Evolutionary conservation across 1,140 invertebrate genomes (phyloP), one percentile per base, ranked within the genome.

Genomic region (Armadillidium nasatum): DNA sequence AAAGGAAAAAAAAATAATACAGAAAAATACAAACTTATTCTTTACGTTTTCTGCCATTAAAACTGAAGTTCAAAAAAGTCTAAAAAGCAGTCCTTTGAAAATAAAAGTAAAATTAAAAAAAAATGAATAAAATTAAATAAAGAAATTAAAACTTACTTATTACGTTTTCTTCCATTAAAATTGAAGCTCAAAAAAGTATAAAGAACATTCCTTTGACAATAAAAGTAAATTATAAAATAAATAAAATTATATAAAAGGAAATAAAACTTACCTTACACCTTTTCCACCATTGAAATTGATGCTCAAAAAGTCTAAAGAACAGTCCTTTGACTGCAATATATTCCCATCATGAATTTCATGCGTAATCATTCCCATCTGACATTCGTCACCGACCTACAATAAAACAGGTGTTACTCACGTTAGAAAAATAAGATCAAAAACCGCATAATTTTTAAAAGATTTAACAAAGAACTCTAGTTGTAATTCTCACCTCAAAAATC

Each of bases 301-400:
- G 50, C 2, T 60, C 50, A 60, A 19, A 15, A 19, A 60, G 50
- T 60, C 50, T 13, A 60, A 13, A 19, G 19, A 60, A 60, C 50
- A 60, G 11, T 19, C 19, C 3, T 7, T 13, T 60, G 50, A 60
- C 50, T 60, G 50, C 50, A 60, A 19, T 13, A 60, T 13, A 60
- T 60, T 60, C 11, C 50, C 50, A 3, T 60, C 2, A 19, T 60
- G 50, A 15, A 60, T 60, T 60, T 60, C 50, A 60, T 60, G 50
- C 50, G 19, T 7, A 60, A 60, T 60, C 50, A 60, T 60, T 60
- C 50, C 50, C 50, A 60, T 60, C 50, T 60, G 50, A 19, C 50
- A 60, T 7, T 60, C 50, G 50, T 60, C 50, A 60, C 50, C 19
- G 7, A 60, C 7, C 50, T 60, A 7, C 50, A 60, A 60, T 13